Base-by-base conservation (phyloP, 2,888 invertebrate genomes). In the Arrhopalites spinosus region DNA sequence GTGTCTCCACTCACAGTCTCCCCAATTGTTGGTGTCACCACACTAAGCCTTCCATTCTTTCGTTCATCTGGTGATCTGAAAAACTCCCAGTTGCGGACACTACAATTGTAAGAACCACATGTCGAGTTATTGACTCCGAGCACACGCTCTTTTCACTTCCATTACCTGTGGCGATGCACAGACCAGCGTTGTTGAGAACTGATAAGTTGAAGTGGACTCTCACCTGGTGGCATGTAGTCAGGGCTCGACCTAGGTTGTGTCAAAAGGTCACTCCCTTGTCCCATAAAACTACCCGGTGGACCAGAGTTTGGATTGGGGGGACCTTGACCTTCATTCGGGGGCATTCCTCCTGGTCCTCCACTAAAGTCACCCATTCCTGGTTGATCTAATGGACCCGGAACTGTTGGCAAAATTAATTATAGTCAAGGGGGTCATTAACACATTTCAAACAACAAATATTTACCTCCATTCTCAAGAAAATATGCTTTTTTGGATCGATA, bases 321-420 rank as follows among this genome's bases (percentile, higher is more conserved):
- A 70, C 79, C 80, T 72, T 78, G 78, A 75, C 79, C 79, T 53
- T 87, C 83, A 77, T 79, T 81, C 85, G 87, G 84, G 87, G 84
- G 84, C 76, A 85, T 83, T 82, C 85, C 85, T 63, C 84, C 84
- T 64, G 85, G 85, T 74, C 92, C 92, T 80, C 91, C 91, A 85
- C 91, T 90, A 86, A 93, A 93, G 86, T 93, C 93, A 86, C 91
- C 91, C 89, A 91, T 89, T 84, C 90, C 82, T 75, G 82, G 78
- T 78, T 88, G 85, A 64, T 81, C 80, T 73, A 81, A 75, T 63
- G 81, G 80, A 53, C 80, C 81, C 61, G 80, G 80, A 76, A 81
- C 81, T 79, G 30, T 29, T 61, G 36, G 36, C 50, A 56, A n/a
- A n/a, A n/a, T n/a, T n/a, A n/a, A n/a, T n/a, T n/a, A n/a, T n/a